Evolutionary conservation across 1,140 invertebrate species (phyloP).

Genomic region (Zaprionus ghesquierei): DNA sequence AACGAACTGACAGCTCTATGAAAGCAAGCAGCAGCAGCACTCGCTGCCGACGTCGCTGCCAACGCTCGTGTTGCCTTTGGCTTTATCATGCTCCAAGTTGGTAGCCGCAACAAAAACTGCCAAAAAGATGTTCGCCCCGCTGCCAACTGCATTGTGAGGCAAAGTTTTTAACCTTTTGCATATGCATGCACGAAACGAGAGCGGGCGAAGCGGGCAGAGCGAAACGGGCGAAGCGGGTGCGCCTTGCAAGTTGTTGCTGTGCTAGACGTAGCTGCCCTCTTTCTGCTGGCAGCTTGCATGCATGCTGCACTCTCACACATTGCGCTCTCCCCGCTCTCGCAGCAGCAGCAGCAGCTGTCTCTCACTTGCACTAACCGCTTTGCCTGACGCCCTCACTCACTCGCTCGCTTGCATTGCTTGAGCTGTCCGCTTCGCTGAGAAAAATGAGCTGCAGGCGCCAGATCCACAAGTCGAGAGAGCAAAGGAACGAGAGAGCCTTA

Average conservation of each 20-base stretch:
- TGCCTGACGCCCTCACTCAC: background rate
- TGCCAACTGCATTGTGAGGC: slow-evolving; percentile 38
- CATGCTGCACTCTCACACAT: slow-evolving; percentile 4
- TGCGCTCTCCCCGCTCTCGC: background rate
- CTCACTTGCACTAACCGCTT: background rate
- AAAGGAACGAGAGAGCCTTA: too few relatives aligned
- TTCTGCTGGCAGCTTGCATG: slow-evolving; percentile 27
- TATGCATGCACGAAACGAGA: slow-evolving; percentile 36
- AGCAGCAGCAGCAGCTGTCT: too few relatives aligned
- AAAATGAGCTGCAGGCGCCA: slow-evolving; percentile 49
- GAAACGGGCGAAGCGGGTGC: slow-evolving; percentile 8
- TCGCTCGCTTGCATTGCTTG: background rate
- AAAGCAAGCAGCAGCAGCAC: slow-evolving; percentile 34
- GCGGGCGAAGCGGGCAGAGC: background rate
- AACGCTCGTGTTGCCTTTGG: slow-evolving; percentile 40
- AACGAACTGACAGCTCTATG: slow-evolving; percentile 46
- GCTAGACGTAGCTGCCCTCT: slow-evolving; percentile 14
- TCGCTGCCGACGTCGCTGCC: background rate
- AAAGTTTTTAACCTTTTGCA: slow-evolving; percentile 67
- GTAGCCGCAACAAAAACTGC: slow-evolving; percentile 54
- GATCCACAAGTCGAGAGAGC: background rate
- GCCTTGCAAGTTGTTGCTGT: slow-evolving; percentile 36
- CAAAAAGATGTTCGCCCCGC: slow-evolving; percentile 38
- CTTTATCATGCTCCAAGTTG: slow-evolving; percentile 53
- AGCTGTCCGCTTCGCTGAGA: slow-evolving; percentile 52